Evolutionary conservation across 2,888 invertebrate genomes (phyloP).

Genomic region (Hymenopus coronatus): DNA sequence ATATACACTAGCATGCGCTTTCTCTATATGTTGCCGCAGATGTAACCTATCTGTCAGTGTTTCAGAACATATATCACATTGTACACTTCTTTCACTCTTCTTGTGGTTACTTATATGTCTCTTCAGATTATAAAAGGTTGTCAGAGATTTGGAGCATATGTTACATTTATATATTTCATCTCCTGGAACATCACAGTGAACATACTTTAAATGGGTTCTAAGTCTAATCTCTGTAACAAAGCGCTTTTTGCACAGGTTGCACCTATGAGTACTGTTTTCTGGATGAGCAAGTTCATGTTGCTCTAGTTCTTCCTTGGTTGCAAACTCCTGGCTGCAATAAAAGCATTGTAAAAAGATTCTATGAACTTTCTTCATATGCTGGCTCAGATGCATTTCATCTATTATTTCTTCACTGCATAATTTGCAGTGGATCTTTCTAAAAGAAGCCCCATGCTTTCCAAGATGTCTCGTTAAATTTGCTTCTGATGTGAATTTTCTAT

Average conservation of each 20-base stretch:
- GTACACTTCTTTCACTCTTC: constrained; percentile 1
- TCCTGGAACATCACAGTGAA: constrained; percentile 15
- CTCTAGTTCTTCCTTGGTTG: constrained; percentile 3
- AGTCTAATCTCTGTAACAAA: constrained; percentile 27
- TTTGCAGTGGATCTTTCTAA: constrained; percentile 16
- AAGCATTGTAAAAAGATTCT: constrained; percentile 3
- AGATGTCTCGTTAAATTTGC: constrained; percentile 31
- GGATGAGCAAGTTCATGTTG: constrained; percentile 28
- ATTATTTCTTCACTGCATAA: constrained; percentile 17
- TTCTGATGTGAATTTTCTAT: constrained; percentile 27
- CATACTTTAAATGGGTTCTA: constrained; percentile 24
- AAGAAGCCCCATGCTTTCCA: constrained; percentile 23
- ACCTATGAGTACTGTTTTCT: constrained; percentile 3
- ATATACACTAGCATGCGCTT: constrained; percentile 20
- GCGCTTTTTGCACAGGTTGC: constrained; percentile 22
- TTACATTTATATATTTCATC: constrained; percentile 28
- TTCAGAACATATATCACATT: constrained; percentile 24
- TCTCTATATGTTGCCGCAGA: constrained; percentile 23
- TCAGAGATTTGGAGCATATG: constrained; percentile 23
- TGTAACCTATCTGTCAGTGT: constrained; percentile 21
- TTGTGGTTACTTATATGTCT: constrained; percentile 27
- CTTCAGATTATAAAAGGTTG: constrained; percentile 27
- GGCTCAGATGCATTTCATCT: constrained; percentile 23
- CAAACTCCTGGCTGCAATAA: constrained; percentile 17
- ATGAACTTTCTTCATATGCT: constrained; percentile 25